Evolutionary conservation across 2,797 vertebrate genomes (phyloP).

Genomic region (Micropoecilia bifurca): DNA sequence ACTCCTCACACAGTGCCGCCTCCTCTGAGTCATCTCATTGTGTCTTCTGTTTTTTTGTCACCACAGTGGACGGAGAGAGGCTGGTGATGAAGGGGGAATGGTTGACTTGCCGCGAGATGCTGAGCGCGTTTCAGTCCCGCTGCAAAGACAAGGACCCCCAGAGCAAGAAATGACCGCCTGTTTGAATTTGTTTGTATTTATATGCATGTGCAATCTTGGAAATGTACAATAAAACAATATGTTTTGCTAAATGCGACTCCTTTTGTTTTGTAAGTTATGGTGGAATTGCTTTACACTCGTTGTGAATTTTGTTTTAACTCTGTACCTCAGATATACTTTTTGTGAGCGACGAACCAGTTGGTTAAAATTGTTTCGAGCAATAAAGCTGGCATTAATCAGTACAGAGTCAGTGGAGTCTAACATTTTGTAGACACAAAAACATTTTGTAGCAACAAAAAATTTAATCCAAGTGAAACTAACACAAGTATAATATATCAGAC

Average conservation of each 20-base stretch:
- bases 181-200: constrained; percentile 41
- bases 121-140: constrained; percentile 78
- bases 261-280: constrained; percentile 1
- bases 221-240: constrained; percentile 64
- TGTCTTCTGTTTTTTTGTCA: constrained; percentile 9
- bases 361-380: neutral
- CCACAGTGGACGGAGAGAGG: constrained; percentile 87
- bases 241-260: neutral
- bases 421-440: constrained; percentile 49
- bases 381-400: constrained; percentile 30
- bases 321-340: neutral
- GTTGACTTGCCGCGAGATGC: constrained; percentile 85
- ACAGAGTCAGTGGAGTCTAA: neutral
- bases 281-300: neutral
- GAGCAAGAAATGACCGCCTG: constrained; percentile 75
- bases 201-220: constrained; percentile 42
- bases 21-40: constrained; percentile 34
- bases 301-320: neutral
- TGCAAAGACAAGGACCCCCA: constrained; percentile 85
- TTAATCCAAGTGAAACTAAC: neutral
- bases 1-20: constrained; percentile 14
- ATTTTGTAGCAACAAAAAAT: constrained; percentile 35
- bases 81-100: constrained; percentile 88
- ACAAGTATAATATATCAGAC: neutral
- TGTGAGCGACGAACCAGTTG: neutral